Evolutionary conservation across 2,888 invertebrate species (phyloP), one percentile per base, ranked within the genome.

Genomic region (Sipunculus nudus): DNA sequence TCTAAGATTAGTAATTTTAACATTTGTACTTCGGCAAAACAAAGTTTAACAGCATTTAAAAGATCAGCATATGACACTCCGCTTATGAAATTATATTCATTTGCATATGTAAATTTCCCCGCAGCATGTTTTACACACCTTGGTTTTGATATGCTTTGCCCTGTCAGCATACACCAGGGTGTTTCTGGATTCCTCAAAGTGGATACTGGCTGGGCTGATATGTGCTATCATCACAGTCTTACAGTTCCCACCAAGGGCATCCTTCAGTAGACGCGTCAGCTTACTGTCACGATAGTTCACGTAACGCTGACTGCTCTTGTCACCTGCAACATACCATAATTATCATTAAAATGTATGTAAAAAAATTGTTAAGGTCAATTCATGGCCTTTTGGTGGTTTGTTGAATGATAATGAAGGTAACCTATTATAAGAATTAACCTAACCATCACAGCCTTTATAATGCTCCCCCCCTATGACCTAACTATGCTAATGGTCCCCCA

Each of bases 201-300:
- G 91, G 6, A 86, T 84, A 19, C 88, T 88, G 35, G 92, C 91
- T 0, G 96, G 93, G 1, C 94, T 92, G 40, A 96, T 92, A 84
- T 97, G 96, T 2, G 96, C 96, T 60, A 97, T 93, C 96, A 97
- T 97, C 16, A 96, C 94, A 0, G 97, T 97, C 75, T 92, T 90
- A 78, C 96, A 96, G 78, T 95, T 94, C 5, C 96, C 94, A 8
- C 85, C 84, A 23, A 86, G 74, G 6, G 85, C 80, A 73, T 86
- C 85, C 70, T 85, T 85, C 63, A 96, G 86, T 57, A 96, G 85
- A 4, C 97, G 88, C 0, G 97, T 97, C 70, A 97, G 85, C 84
- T 97, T 97, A 28, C 96, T 96, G 85, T 97, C 97, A 0, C 96
- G 88, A 84, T 93, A 96, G 86, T 97, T 97, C 5, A 97, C 95